Percentiles rank a stretch among this genome's conserved stretches.
These are phyloP conservation scores for Drosophila anceps DNA, from an alignment of 2,888 invertebrate genomes.

Conservation along the genomic window DNA sequence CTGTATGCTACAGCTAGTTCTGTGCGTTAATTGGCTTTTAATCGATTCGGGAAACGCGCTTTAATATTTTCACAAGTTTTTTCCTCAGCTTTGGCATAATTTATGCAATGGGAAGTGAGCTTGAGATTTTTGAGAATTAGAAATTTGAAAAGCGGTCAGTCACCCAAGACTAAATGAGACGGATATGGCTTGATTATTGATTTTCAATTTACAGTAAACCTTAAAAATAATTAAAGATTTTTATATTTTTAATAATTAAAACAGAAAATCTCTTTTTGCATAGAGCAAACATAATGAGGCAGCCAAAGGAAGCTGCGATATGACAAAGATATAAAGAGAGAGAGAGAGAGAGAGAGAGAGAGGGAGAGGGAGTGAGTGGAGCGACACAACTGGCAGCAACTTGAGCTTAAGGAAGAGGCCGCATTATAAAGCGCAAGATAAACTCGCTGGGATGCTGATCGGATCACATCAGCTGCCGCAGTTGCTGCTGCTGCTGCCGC, in stretches of 20 bases:
- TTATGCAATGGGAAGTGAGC: conserved; percentile 61
- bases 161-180: conserved; percentile 21
- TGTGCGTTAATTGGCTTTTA: conserved; percentile 68
- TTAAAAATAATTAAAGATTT: background rate
- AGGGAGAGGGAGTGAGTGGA: background rate
- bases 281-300: conserved; percentile 22
- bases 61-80: conserved; percentile 74
- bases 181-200: conserved; percentile 8
- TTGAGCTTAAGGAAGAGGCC: conserved; percentile 28
- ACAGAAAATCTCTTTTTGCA: background rate
- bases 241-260: conserved; percentile 1
- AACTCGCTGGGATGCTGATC: conserved; percentile 66
- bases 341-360: background rate
- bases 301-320: conserved; percentile 38
- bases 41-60: conserved; percentile 73
- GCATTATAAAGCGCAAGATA: conserved; percentile 73
- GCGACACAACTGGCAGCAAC: conserved; percentile 5
- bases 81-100: conserved; percentile 34
- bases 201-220: background rate
- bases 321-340: too few relatives aligned
- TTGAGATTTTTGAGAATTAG: conserved; percentile 6
- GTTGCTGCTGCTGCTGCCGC: conserved; percentile 26
- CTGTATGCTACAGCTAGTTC: conserved; percentile 28
- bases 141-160: conserved; percentile 51
- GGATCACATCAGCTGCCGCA: conserved; percentile 60